Conservation (phyloP, 2,888 invertebrate genomes). For the Gortyna flavago region DNA sequence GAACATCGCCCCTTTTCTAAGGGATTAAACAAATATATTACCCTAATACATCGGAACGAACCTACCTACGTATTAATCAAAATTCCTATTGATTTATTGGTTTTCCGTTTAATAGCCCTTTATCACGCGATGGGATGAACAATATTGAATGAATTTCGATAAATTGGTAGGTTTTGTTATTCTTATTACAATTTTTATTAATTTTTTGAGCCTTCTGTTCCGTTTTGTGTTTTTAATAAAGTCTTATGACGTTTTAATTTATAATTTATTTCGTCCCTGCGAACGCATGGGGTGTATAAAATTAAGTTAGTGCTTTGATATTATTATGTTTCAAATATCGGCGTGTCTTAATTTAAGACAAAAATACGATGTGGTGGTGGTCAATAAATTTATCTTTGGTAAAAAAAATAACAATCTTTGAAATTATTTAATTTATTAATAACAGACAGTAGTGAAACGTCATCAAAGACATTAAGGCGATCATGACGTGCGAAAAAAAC, state of each 20-base stretch:
- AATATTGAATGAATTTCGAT: slow-evolving; percentile 64
- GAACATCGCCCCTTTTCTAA: slow-evolving; percentile 68
- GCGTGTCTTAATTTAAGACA: slow-evolving; percentile 39
- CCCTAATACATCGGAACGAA: slow-evolving; percentile 71
- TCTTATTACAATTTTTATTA: slow-evolving; percentile 49
- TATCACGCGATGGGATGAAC: slow-evolving; percentile 78
- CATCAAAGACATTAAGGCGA: slow-evolving; percentile 5
- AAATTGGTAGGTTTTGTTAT: slow-evolving; percentile 58
- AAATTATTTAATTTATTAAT: neutral
- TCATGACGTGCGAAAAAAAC: neutral
- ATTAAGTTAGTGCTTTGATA: slow-evolving; percentile 33
- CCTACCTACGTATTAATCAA: slow-evolving; percentile 73
- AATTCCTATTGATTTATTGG: slow-evolving; percentile 81
- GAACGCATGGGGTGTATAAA: slow-evolving; percentile 42
- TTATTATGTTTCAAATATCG: slow-evolving; percentile 29
- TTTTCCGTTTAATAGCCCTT: slow-evolving; percentile 72
- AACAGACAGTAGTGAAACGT: neutral
- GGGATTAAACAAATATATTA: slow-evolving; percentile 85
- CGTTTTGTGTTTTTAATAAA: slow-evolving; percentile 42
- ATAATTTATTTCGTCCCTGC: slow-evolving; percentile 24
- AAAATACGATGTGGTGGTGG: slow-evolving; percentile 36
- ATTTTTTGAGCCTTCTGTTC: slow-evolving; percentile 56
- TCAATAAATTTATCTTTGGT: slow-evolving; percentile 18
- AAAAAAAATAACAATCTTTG: neutral
- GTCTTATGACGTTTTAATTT: slow-evolving; percentile 43